Conservation (phyloP, 2,113 vertebrate species). For the Pachyramphus minor region DNA sequence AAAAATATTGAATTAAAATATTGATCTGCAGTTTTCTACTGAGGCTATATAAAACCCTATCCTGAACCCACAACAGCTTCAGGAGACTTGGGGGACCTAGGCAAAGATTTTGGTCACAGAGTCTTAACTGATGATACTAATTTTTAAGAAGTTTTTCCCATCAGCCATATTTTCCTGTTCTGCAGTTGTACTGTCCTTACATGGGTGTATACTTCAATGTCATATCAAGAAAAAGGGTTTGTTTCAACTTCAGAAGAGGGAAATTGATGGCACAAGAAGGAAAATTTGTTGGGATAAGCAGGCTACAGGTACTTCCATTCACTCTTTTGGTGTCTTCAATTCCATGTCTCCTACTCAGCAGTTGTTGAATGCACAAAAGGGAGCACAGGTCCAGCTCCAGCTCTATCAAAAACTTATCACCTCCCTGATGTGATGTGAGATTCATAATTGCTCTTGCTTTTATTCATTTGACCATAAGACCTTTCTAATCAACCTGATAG, state of each 20-base stretch:
- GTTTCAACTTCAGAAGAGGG: neutral
- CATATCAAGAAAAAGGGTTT: neutral
- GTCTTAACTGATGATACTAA: neutral
- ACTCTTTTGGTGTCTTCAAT: neutral
- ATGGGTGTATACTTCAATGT: neutral
- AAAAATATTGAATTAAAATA: neutral
- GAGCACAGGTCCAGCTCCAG: neutral
- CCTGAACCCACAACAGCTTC: neutral
- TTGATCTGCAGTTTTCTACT: neutral
- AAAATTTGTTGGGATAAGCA: neutral
- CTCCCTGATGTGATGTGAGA: accelerated
- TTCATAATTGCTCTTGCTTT: neutral
- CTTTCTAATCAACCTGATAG: neutral
- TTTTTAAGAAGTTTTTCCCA: neutral
- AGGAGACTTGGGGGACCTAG: neutral
- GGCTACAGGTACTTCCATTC: neutral
- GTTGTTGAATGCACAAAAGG: neutral
- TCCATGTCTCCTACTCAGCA: neutral
- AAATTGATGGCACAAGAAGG: neutral
- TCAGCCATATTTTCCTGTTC: neutral
- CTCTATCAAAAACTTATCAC: neutral
- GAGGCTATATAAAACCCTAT: neutral
- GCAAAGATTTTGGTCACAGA: neutral
- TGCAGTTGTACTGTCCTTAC: neutral
- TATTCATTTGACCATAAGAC: neutral